Percentiles rank a stretch among this genome's conserved stretches.
These are phyloP conservation scores for Geococcyx californianus DNA, from an alignment of 2,113 vertebrate species.

Conservation along the genomic window DNA sequence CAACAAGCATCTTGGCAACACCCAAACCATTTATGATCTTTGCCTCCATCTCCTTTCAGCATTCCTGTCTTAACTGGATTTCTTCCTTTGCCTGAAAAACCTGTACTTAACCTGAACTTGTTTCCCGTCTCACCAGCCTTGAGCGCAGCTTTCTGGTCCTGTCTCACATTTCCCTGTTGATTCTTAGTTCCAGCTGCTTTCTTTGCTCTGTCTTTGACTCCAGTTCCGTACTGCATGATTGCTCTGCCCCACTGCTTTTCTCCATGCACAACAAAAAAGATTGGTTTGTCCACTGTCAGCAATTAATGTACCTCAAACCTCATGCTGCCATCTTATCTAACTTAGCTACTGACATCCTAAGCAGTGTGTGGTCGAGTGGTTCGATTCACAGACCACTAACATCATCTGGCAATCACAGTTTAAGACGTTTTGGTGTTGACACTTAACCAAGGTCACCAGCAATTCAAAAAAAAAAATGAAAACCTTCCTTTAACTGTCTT, in stretches of 20 bases:
- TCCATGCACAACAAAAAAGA: background rate
- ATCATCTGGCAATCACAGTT: background rate
- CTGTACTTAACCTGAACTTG: background rate
- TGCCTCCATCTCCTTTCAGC: background rate
- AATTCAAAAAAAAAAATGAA: background rate
- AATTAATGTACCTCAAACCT: background rate
- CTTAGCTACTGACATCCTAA: background rate
- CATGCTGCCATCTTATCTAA: background rate
- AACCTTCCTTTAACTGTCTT: background rate
- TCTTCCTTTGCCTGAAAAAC: background rate
- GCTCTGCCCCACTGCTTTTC: background rate
- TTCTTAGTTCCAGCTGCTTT: background rate
- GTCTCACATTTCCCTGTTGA: background rate
- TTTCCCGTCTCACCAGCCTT: background rate
- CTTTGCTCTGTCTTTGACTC: background rate
- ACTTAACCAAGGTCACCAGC: background rate
- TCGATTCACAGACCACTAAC: background rate
- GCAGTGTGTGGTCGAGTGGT: background rate
- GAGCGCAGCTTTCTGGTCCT: background rate
- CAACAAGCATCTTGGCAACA: background rate
- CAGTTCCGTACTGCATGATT: background rate
- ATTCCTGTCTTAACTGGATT: background rate
- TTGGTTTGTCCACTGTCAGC: background rate
- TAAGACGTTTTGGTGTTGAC: background rate
- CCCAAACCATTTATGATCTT: fast-evolving